These are phyloP conservation scores for Sceliomorpha sp. DNA, from an alignment of 2,888 invertebrate genomes.

Conservation along the genomic window DNA sequence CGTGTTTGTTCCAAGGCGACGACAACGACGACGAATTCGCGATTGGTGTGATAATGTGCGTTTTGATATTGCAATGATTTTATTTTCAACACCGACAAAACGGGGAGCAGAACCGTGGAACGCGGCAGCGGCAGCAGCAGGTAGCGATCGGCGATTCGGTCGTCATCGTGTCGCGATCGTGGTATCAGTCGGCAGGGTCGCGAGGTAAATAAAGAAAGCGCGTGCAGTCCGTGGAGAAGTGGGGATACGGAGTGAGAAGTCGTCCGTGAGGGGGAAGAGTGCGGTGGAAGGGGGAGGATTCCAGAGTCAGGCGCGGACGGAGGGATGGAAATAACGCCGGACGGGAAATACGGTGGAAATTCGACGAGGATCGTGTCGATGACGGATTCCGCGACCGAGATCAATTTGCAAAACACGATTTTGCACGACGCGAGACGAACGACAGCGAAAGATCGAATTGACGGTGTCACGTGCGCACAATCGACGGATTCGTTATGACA, in stretches of 20 bases:
- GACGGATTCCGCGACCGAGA: too few relatives aligned
- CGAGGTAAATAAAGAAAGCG: slow-evolving; percentile 73
- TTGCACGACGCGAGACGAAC: slow-evolving; percentile 27
- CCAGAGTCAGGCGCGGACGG: slow-evolving; percentile 63
- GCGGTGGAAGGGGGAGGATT: slow-evolving; percentile 43
- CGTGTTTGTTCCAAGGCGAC: slow-evolving; percentile 48
- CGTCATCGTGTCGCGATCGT: slow-evolving; percentile 55
- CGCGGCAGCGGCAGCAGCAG: slow-evolving; percentile 59
- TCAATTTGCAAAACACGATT: too few relatives aligned
- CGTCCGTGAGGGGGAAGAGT: slow-evolving; percentile 57
- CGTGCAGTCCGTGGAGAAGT: slow-evolving; percentile 60
- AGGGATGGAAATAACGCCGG: slow-evolving; percentile 56
- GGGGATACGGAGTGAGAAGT: slow-evolving; percentile 62
- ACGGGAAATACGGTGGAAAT: slow-evolving; percentile 59
- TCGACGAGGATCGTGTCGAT: slow-evolving; percentile 49
- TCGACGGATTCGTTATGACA: slow-evolving; percentile 20
- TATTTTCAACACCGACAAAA: slow-evolving; percentile 43
- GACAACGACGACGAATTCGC: slow-evolving; percentile 38
- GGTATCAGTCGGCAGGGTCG: slow-evolving; percentile 60
- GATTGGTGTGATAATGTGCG: too few relatives aligned
- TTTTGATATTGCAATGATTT: too few relatives aligned
- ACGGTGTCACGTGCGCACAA: slow-evolving; percentile 38
- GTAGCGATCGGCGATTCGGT: slow-evolving; percentile 36
- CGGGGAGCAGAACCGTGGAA: slow-evolving; percentile 61
- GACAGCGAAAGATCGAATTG: slow-evolving; percentile 22